Conservation (phyloP, 2,797 vertebrate genomes). For the Fringilla coelebs region DNA sequence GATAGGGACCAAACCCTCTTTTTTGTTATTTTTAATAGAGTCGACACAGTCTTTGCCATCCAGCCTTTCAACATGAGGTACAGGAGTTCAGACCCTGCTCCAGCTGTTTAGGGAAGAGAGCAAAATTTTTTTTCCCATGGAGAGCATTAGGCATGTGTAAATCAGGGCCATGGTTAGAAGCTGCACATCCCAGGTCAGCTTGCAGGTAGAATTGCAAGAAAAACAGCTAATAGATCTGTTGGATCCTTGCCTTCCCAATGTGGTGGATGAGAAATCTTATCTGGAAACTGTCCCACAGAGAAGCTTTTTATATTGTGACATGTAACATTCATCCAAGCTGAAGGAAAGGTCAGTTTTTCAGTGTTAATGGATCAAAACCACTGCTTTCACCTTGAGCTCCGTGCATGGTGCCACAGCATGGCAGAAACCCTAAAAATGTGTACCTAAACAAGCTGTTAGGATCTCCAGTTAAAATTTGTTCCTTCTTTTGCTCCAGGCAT, state of each 20-base stretch:
- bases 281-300: not conserved
- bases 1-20: not conserved
- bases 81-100: not conserved
- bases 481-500: not conserved
- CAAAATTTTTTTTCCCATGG: not conserved
- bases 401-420: not conserved
- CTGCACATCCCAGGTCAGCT: not conserved
- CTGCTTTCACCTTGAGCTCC: not conserved
- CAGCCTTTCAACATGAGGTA: not conserved
- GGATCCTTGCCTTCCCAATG: not conserved
- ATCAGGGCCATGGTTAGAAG: not conserved
- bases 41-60: not conserved
- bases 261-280: not conserved
- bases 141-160: not conserved
- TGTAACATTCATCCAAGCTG: fast-evolving
- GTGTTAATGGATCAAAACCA: not conserved
- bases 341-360: not conserved
- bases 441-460: not conserved
- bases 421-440: not conserved
- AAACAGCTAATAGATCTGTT: not conserved
- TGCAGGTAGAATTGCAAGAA: not conserved
- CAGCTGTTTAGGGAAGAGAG: not conserved
- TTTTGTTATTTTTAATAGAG: not conserved
- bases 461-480: not conserved
- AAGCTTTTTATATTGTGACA: not conserved